A percentile compares a stretch with the other conserved stretches of the same genome.
Conservation (phyloP, 2,888 invertebrate genomes). For the Quadroppia sp. region DNA sequence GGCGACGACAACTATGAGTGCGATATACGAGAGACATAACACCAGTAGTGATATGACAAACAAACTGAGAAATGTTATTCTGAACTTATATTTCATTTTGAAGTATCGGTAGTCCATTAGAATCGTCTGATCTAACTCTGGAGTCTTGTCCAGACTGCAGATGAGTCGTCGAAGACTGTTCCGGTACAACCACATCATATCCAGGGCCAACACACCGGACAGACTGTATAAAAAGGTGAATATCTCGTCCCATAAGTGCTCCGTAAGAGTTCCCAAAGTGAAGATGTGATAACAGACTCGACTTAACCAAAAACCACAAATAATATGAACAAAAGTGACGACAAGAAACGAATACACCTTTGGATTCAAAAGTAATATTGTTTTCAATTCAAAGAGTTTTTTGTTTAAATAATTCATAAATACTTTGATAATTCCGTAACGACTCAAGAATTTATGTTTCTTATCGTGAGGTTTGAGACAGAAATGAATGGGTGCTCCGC, state of each 20-base stretch:
- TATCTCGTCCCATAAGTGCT: constrained; percentile 32
- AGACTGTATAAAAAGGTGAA: constrained; percentile 32
- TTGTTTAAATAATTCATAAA: neutral
- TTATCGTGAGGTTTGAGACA: constrained; percentile 16
- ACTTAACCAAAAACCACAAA: constrained; percentile 30
- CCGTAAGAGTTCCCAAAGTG: neutral
- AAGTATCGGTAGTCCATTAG: constrained; percentile 29
- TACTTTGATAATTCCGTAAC: neutral
- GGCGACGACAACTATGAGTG: constrained; percentile 21
- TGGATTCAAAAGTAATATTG: constrained; percentile 20
- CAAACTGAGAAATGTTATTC: constrained; percentile 8
- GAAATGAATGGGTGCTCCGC: constrained; percentile 13
- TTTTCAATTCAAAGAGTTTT: neutral
- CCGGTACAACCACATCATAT: constrained; percentile 39
- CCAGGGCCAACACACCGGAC: constrained; percentile 35
- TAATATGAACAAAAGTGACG: constrained; percentile 17
- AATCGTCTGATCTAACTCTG: constrained; percentile 17
- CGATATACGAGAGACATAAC: constrained; percentile 33
- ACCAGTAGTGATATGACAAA: constrained; percentile 25
- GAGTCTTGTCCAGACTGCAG: neutral
- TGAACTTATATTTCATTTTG: constrained; percentile 30
- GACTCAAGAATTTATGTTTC: neutral
- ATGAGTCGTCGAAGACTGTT: constrained; percentile 23
- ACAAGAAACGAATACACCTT: constrained; percentile 36
- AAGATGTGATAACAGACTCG: constrained; percentile 8